Conservation (phyloP, 2,797 vertebrate species). For the Phataginus tetradactyla region DNA sequence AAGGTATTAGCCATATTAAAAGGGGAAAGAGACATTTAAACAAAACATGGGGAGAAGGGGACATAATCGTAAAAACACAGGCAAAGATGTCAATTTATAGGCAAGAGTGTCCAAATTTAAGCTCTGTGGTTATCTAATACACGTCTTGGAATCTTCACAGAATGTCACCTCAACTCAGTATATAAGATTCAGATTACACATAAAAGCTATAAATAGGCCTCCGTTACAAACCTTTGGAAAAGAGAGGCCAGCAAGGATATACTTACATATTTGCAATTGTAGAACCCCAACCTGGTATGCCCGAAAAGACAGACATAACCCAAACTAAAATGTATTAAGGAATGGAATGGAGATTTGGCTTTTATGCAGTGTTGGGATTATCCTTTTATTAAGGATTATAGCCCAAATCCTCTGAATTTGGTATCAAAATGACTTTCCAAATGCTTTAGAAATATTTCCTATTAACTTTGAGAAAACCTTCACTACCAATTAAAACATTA, state of each 20-base stretch:
- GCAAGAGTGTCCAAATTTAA: background rate
- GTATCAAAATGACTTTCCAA: slow-evolving; percentile 25
- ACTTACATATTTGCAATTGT: background rate
- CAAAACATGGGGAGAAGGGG: background rate
- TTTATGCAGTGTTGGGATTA: slow-evolving; percentile 16
- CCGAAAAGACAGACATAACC: background rate
- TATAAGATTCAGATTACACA: background rate
- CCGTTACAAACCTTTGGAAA: background rate
- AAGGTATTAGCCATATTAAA: background rate
- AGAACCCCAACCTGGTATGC: background rate
- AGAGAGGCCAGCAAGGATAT: background rate
- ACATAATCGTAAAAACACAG: background rate
- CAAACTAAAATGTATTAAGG: background rate
- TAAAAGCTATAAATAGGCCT: background rate
- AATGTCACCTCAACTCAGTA: background rate
- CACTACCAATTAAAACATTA: slow-evolving; percentile 17
- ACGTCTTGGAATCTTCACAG: background rate
- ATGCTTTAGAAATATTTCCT: slow-evolving; percentile 48
- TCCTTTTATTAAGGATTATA: background rate
- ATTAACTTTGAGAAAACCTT: slow-evolving; percentile 1
- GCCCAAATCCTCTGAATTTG: slow-evolving; percentile 23
- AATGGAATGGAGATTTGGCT: slow-evolving; percentile 11
- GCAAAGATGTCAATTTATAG: background rate
- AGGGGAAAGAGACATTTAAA: background rate
- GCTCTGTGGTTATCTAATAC: background rate